A percentile compares a stretch with the other conserved stretches of the same genome.
phyloP scores from a whole-genome alignment of 92 coral and sea anemone genomes.

The Plumapathes pennacea region DNA sequence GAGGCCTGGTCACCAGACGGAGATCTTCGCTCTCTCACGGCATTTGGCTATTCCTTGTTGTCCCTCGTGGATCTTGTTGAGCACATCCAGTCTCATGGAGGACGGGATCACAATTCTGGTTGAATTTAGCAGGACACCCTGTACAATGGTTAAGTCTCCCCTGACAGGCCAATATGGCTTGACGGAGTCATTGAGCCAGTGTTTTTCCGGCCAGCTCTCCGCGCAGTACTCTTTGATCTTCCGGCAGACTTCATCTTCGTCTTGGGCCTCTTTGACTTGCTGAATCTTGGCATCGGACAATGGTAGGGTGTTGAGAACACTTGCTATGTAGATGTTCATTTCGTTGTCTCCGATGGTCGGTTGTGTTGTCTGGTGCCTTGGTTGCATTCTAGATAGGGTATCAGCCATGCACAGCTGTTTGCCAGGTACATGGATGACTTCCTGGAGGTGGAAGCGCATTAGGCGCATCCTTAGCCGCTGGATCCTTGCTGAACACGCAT shows the following conservation, averaged over 20 bases:
- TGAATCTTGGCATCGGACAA: slow-evolving; percentile 21
- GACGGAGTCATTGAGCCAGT: not conserved
- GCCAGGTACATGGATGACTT: slow-evolving; percentile 17
- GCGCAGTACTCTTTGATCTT: slow-evolving; percentile 11
- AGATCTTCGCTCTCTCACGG: too few relatives aligned
- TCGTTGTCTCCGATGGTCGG: slow-evolving; percentile 25
- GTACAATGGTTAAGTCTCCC: too few relatives aligned
- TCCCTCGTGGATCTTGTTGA: too few relatives aligned
- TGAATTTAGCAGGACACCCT: too few relatives aligned
- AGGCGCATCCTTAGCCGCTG: slow-evolving; percentile 10
- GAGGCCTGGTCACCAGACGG: too few relatives aligned
- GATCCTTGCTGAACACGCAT: slow-evolving; percentile 27
- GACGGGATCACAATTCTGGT: too few relatives aligned
- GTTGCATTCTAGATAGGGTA: slow-evolving; percentile 26
- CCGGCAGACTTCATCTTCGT: slow-evolving; percentile 37
- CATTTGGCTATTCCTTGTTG: too few relatives aligned
- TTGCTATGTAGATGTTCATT: slow-evolving; percentile 34
- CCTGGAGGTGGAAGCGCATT: not conserved
- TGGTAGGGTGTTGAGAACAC: slow-evolving; percentile 31
- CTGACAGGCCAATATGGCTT: slow-evolving; percentile 8
- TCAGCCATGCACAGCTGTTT: slow-evolving; percentile 20
- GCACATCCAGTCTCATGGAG: too few relatives aligned
- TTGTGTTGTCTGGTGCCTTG: not conserved
- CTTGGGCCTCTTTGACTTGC: slow-evolving; percentile 33
- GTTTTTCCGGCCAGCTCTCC: slow-evolving; percentile 38